Percentiles rank a stretch among this genome's conserved stretches.
These are phyloP conservation scores for Agrotis ipsilon DNA, from an alignment of 2,888 invertebrate species.

Conservation along the genomic window DNA sequence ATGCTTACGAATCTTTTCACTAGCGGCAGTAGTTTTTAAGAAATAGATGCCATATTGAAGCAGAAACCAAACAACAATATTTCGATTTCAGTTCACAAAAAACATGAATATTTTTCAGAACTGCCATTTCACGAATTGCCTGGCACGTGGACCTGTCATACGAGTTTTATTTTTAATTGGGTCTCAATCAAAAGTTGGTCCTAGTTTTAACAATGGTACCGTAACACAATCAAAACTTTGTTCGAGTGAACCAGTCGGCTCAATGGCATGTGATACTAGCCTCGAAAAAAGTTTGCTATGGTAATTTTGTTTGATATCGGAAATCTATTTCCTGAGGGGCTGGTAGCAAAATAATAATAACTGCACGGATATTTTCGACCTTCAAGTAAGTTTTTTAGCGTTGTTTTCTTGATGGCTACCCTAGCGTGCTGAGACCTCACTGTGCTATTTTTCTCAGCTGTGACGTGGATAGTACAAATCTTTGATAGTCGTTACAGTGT, in stretches of 20 bases:
- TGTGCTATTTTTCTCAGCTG: too few species aligned
- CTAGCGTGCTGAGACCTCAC: too few species aligned
- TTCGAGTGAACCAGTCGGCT: conserved; percentile 23
- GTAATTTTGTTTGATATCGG: background rate
- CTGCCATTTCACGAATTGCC: conserved; percentile 12
- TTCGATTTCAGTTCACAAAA: background rate
- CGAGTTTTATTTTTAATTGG: conserved; percentile 59
- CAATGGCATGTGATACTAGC: conserved; percentile 33
- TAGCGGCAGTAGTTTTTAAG: too few species aligned
- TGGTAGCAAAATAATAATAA: too few species aligned
- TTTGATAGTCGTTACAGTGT: too few species aligned
- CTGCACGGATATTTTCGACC: too few species aligned
- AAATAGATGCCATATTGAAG: background rate
- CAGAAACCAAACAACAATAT: background rate
- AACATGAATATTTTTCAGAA: conserved; percentile 7
- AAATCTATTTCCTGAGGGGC: background rate
- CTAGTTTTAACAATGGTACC: conserved; percentile 42
- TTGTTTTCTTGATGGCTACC: too few species aligned
- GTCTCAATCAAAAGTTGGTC: conserved; percentile 55
- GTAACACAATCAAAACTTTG: conserved; percentile 52
- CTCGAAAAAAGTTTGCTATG: conserved; percentile 8
- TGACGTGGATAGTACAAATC: too few species aligned
- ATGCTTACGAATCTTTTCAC: too few species aligned
- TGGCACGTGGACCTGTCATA: conserved; percentile 26
- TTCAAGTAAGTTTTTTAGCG: too few species aligned